Evolutionary conservation across 2,797 vertebrate genomes (phyloP), one percentile per base, ranked within the genome.

Genomic region (Cephalopachus bancanus): DNA sequence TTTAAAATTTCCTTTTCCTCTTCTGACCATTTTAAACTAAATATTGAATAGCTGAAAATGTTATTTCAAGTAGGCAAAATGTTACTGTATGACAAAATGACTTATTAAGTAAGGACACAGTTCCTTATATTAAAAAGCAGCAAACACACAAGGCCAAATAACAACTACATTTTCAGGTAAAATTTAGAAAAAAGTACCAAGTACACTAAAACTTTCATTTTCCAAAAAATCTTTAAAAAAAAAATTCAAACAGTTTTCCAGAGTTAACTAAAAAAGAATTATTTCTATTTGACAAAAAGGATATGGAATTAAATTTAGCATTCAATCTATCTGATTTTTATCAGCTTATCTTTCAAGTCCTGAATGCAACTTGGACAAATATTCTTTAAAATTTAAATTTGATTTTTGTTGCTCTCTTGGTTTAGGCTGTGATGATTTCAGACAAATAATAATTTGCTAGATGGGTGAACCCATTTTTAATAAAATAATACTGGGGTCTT

Each of bases 11-110:
- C 26, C 28, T 33, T 94, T 90, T 33, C 55, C 20, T 93, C 17
- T 95, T 96, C 88, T 93, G 65, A 72, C 5, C 57, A 92, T 57
- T 93, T 69, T 81, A 93, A 91, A 33, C 8, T 59, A 97, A 96
- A 91, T 79, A 93, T 3, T 84, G 55, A 93, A 93, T 78, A 87
- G 37, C 11, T 95, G 16, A 94, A 95, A 85, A 93, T 92, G 75
- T 81, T 92, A 92, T 37, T 95, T 94, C 30, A 92, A 92, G 53
- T 79, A 65, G 24, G 30, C 28, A 96, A 95, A 93, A 83, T 88
- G n/a, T 83, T 92, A 91, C 12, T 55, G 44, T 76, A 62, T 57
- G 3, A 33, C 44, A 93, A 96, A 95, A 64, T 78, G 87, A 97
- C 67, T 37, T 83, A 91, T 85, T 26, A 96, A 93, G 57, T 80